phyloP scores from a whole-genome alignment of 2,888 invertebrate genomes.

The Zhengitettix transpicula region DNA sequence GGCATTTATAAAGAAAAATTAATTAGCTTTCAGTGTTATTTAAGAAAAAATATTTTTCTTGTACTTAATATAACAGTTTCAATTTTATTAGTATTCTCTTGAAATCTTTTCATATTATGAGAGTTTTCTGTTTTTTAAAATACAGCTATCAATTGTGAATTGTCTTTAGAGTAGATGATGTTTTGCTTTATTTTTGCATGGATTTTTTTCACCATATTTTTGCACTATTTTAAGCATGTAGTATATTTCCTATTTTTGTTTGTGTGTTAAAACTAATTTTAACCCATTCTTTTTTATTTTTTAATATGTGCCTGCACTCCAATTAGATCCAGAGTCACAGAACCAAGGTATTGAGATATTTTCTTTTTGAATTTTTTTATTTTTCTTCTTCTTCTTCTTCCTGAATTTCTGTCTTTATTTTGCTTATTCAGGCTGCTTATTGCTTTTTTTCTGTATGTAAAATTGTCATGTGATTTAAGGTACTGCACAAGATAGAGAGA shows the following conservation, averaged over 20 bases:
- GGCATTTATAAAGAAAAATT: no score
- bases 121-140: no score
- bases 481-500: no score
- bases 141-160: no score
- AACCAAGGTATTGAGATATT: constrained; percentile 13
- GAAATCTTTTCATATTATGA: no score
- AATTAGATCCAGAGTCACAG: constrained; percentile 14
- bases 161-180: no score
- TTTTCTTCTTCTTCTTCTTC: constrained; percentile 2
- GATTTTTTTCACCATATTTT: constrained; percentile 18
- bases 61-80: no score
- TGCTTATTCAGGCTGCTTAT: not conserved
- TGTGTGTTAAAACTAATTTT: constrained; percentile 15
- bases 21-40: no score
- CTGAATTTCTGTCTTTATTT: constrained; percentile 3
- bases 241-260: not conserved
- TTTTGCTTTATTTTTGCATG: not conserved
- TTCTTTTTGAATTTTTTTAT: constrained; percentile 7
- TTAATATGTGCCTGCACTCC: constrained; percentile 18
- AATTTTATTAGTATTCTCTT: no score
- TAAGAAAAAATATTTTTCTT: no score
- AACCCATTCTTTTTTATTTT: constrained; percentile 21
- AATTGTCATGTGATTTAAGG: not conserved
- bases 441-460: not conserved
- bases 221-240: constrained; percentile 13